phyloP scores from a whole-genome alignment of 2,888 invertebrate species.

The Tanypteryx hageni region DNA sequence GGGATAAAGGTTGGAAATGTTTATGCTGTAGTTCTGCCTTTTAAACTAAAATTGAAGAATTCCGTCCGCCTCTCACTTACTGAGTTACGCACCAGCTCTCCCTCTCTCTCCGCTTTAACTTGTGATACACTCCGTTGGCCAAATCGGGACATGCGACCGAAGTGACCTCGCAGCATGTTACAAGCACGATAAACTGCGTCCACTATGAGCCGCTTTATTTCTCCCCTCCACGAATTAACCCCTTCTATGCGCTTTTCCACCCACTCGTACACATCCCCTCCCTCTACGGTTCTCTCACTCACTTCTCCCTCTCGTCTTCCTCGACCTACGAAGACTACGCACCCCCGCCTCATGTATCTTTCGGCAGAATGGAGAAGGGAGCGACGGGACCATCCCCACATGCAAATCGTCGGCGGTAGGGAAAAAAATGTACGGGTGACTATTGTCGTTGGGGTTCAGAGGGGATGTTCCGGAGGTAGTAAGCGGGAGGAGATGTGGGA shows the following conservation, averaged over 20 bases:
- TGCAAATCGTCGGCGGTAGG: no score
- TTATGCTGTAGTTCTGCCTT: neutral
- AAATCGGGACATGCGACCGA: constrained; percentile 24
- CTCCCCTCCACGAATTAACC: neutral
- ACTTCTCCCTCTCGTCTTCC: neutral
- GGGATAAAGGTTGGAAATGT: neutral
- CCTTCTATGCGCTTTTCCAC: neutral
- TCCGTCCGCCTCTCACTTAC: neutral
- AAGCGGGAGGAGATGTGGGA: no score
- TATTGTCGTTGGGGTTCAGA: no score
- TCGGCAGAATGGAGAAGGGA: no score
- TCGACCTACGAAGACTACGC: neutral
- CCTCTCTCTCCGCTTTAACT: constrained; percentile 2
- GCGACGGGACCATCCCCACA: no score
- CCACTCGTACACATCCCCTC: neutral
- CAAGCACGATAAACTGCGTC: constrained; percentile 8
- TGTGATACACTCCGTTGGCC: constrained; percentile 7
- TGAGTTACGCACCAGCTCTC: constrained; percentile 12
- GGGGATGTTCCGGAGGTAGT: no score
- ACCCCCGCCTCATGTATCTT: neutral
- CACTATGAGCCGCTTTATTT: neutral
- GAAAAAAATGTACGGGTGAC: no score
- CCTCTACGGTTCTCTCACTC: neutral
- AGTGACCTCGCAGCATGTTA: constrained; percentile 16
- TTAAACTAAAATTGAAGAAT: neutral